Evolutionary conservation across 2,797 vertebrate genomes (phyloP), one percentile per base, ranked within the genome.

Genomic region (Pterois miles): DNA sequence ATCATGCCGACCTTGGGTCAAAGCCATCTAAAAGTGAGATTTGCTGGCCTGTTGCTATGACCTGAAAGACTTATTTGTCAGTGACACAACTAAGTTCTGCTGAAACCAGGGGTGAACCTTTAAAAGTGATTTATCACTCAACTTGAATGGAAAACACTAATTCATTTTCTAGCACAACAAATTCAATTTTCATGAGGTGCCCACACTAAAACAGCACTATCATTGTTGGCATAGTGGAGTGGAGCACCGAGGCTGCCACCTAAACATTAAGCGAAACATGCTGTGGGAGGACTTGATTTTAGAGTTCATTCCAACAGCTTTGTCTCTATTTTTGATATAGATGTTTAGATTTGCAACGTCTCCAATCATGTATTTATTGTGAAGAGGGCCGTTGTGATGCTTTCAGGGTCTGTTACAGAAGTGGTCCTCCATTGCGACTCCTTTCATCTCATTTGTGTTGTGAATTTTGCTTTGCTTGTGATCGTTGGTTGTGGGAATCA

Each of bases 281-380:
- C 73, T 75, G 63, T 48, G 23, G 68, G 54, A 77, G 64, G 65
- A 76, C 66, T 71, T 78, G 8, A 56, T 74, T 69, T 81, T 43
- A n/a, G 71, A 85, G 58, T 78, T 67, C 29, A 69, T 69, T 77
- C 58, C 69, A 79, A 71, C 76, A 81, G 83, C 71, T 57, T 56
- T 64, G 5, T 78, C 65, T 91, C 91, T 93, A 91, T 92, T 94
- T 94, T 94, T 93, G 78, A 89, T 91, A 88, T 84, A 82, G 63
- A 90, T 82, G 65, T 88, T 87, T 90, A 90, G 70, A 89, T 91
- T 85, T 84, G 33, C 40, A 81, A 52, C 56, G 68, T 71, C 65
- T 74, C 70, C 10, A 12, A 57, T 73, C 63, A 66, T 54, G 20
- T 62, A 22, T 79, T 71, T 82, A 22, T 76, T 54, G 71, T 79